phyloP scores from a whole-genome alignment of 2,888 invertebrate species.

The Hemaris fuciformis region DNA sequence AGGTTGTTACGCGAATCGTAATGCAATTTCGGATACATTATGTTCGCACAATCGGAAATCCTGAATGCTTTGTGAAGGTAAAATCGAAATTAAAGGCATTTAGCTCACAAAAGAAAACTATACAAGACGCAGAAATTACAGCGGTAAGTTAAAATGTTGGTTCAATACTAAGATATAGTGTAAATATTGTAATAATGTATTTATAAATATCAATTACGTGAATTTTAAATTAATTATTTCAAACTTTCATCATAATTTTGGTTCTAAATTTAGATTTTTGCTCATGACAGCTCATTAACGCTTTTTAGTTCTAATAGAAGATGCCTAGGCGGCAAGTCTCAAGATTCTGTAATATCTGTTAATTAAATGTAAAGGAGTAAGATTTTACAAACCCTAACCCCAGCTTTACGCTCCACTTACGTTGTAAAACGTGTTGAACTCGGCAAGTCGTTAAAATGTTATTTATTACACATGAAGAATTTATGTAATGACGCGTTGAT shows the following conservation, averaged over 20 bases:
- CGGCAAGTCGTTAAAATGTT: slow-evolving; percentile 3
- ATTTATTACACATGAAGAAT: slow-evolving; percentile 4
- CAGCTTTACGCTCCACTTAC: background rate
- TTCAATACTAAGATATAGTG: too few species aligned
- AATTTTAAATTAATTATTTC: too few species aligned
- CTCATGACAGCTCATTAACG: too few species aligned
- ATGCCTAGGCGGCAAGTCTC: background rate
- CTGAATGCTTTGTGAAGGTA: background rate
- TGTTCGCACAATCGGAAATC: background rate
- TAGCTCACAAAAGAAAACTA: background rate
- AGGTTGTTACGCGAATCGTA: background rate
- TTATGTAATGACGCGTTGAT: background rate
- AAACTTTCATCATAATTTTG: too few species aligned
- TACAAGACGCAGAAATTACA: background rate
- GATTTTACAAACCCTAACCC: background rate
- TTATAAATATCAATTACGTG: too few species aligned
- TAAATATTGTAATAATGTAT: too few species aligned
- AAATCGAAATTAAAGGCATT: background rate
- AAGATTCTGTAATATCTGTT: background rate
- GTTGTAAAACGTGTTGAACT: background rate
- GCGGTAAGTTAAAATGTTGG: too few species aligned
- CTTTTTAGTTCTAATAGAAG: too few species aligned
- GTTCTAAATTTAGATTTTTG: too few species aligned
- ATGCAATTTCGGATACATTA: background rate
- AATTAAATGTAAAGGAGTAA: background rate